phyloP scores from a whole-genome alignment of 2,113 vertebrate genomes.

The Rhagologus leucostigma region DNA sequence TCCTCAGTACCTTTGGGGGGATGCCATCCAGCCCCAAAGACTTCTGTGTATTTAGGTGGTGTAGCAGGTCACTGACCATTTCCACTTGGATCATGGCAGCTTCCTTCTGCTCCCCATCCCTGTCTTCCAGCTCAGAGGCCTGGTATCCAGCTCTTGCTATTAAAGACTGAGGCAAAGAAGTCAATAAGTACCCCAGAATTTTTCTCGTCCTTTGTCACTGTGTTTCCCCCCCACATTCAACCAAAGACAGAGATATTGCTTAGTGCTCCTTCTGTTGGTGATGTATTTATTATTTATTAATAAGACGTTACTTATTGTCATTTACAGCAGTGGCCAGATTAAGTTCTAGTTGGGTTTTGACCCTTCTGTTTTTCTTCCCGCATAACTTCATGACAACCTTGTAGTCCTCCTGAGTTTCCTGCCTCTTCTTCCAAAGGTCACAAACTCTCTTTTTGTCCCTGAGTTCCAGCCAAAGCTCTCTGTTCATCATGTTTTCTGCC shows the following conservation, averaged over 20 bases:
- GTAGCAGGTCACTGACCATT: background rate
- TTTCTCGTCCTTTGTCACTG: background rate
- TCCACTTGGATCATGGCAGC: background rate
- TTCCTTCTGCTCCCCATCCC: background rate
- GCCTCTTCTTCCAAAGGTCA: background rate
- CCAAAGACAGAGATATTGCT: background rate
- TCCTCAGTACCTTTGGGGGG: background rate
- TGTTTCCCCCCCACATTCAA: background rate
- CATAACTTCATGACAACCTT: background rate
- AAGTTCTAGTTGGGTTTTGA: background rate
- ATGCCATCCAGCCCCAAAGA: background rate
- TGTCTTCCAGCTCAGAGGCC: background rate
- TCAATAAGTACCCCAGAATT: background rate
- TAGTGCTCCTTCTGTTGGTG: background rate
- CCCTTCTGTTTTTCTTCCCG: fast-evolving
- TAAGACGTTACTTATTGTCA: background rate
- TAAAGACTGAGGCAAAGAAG: background rate
- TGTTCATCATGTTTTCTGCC: background rate
- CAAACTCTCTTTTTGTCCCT: background rate
- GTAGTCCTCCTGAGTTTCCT: background rate
- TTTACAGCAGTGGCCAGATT: background rate
- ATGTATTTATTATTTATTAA: background rate
- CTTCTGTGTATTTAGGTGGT: background rate
- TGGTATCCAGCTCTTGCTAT: background rate
- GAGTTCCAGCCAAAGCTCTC: background rate